phyloP scores from a whole-genome alignment of 2,113 vertebrate genomes.

The Zingel zingel region DNA sequence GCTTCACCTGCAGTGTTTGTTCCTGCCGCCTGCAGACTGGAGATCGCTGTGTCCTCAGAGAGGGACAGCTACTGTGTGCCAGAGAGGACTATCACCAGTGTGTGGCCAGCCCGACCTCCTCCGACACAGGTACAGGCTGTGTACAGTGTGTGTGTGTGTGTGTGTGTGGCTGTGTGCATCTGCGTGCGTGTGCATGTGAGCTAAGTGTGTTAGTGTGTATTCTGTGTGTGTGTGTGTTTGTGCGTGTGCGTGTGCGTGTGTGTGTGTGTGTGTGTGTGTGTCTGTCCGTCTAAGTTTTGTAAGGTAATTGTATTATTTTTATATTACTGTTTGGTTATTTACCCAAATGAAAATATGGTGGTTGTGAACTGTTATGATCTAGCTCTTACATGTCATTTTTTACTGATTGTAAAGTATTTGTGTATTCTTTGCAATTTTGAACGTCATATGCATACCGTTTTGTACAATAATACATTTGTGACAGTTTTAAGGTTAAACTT shows the following conservation, averaged over 20 bases:
- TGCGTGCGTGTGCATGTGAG: neutral
- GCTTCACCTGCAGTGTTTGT: conserved; percentile 96
- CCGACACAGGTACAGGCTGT: conserved; percentile 89
- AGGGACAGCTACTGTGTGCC: conserved; percentile 94
- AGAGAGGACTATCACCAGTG: conserved; percentile 92
- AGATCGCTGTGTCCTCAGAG: conserved; percentile 94
- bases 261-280: neutral
- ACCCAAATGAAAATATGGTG: neutral
- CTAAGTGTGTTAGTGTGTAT: neutral
- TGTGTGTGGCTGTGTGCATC: neutral
- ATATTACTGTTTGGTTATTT: too few relatives aligned
- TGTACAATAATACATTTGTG: neutral
- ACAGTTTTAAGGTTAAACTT: neutral
- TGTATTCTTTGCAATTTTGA: neutral
- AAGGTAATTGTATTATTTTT: too few relatives aligned
- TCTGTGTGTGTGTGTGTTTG: neutral
- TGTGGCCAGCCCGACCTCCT: conserved; percentile 89
- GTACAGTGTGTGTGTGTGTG: neutral
- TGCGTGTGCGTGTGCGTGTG: neutral
- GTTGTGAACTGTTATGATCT: neutral
- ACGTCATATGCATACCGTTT: neutral
- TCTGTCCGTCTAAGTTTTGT: too few relatives aligned
- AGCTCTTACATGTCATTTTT: neutral
- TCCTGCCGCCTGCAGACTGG: conserved; percentile 94
- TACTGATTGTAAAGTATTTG: neutral